Evolutionary conservation across 1,140 invertebrate genomes (phyloP).

Genomic region (Sycobia sp.): DNA sequence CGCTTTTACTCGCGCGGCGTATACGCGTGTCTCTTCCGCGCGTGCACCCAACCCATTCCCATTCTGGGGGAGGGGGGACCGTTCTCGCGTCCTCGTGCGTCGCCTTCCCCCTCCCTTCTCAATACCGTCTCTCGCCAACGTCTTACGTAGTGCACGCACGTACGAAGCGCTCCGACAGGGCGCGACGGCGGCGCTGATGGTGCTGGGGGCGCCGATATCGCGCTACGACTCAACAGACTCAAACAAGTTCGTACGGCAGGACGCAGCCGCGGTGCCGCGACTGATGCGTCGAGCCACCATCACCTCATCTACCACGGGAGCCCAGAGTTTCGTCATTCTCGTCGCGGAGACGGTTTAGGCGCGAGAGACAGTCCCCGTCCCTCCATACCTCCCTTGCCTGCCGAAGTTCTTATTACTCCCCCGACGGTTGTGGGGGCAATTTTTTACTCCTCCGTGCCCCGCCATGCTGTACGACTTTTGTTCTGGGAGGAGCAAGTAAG

Average conservation of each 20-base stretch:
- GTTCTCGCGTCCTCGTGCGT: background rate
- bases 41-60: too few relatives aligned
- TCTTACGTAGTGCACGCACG: slow-evolving; percentile 45
- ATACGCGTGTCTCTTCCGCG: background rate
- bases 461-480: too few relatives aligned
- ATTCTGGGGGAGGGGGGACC: too few relatives aligned
- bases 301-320: too few relatives aligned
- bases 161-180: slow-evolving; percentile 36
- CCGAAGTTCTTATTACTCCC: slow-evolving; percentile 13
- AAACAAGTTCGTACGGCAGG: slow-evolving; percentile 15
- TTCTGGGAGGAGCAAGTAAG: too few relatives aligned
- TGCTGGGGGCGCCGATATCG: slow-evolving; percentile 8
- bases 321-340: slow-evolving; percentile 36
- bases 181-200: background rate
- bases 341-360: slow-evolving; percentile 34
- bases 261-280: too few relatives aligned
- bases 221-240: slow-evolving; percentile 6
- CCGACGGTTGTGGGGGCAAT: slow-evolving; percentile 13
- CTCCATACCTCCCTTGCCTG: background rate
- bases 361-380: slow-evolving; percentile 21
- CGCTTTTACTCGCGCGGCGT: too few relatives aligned
- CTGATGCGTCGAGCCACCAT: too few relatives aligned
- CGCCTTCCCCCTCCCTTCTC: background rate
- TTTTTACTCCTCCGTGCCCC: slow-evolving; percentile 1
- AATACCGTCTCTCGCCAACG: background rate